A percentile compares a stretch with the other conserved stretches of the same genome.
Evolutionary conservation across 2,888 invertebrate species (phyloP).

Genomic region (Cheilosia soror): DNA sequence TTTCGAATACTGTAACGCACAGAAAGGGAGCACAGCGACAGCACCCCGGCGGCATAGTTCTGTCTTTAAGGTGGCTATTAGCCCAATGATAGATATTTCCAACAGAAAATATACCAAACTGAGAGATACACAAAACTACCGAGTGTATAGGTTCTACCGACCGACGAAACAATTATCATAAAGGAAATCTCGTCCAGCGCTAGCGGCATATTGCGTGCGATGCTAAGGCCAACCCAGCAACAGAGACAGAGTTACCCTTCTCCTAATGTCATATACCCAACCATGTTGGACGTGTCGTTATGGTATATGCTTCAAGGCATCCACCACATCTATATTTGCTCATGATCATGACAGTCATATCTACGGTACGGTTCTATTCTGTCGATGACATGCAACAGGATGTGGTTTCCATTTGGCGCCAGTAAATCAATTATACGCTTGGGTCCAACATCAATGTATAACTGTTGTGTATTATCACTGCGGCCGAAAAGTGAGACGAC

Average conservation of each 20-base stretch:
- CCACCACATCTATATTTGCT: constrained; percentile 57
- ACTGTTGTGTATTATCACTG: constrained; percentile 17
- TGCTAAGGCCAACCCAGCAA: constrained; percentile 1
- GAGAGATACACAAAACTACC: constrained; percentile 26
- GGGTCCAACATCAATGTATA: constrained; percentile 18
- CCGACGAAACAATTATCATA: constrained; percentile 69
- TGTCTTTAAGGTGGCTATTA: constrained; percentile 76
- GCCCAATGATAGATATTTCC: constrained; percentile 75
- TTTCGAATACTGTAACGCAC: constrained; percentile 69
- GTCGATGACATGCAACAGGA: constrained; percentile 58
- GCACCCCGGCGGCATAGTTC: constrained; percentile 73
- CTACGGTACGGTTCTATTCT: constrained; percentile 23
- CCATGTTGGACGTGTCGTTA: constrained; percentile 63
- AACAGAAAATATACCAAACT: constrained; percentile 51
- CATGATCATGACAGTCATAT: constrained; percentile 65
- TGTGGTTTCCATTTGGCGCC: constrained; percentile 67
- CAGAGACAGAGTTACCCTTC: constrained; percentile 56
- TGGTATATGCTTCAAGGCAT: constrained; percentile 61
- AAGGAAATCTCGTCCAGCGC: constrained; percentile 68
- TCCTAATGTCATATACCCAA: constrained; percentile 61
- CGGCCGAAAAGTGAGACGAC: constrained; percentile 39
- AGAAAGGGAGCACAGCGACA: constrained; percentile 13
- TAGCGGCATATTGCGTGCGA: constrained; percentile 71
- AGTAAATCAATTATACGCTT: constrained; percentile 64
- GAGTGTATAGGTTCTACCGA: constrained; percentile 44